Evolutionary conservation across 1,140 invertebrate species (phyloP).

Genomic region (Venturia canescens): DNA sequence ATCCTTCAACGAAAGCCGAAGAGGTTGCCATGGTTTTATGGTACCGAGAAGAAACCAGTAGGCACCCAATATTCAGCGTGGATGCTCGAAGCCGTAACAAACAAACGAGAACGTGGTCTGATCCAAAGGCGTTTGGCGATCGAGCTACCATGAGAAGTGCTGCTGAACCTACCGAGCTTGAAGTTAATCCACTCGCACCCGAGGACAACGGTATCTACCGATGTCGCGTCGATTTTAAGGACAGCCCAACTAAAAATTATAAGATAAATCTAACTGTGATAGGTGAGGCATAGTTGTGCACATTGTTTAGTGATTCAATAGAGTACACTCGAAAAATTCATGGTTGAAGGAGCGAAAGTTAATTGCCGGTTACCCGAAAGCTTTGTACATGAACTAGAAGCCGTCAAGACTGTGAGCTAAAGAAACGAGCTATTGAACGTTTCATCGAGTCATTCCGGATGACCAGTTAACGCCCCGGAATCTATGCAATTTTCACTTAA

Average conservation of each 20-base stretch:
- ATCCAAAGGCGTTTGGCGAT: constrained; percentile 82
- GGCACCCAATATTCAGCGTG: constrained; percentile 74
- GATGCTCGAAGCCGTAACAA: constrained; percentile 72
- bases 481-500: constrained; percentile 38
- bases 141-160: constrained; percentile 78
- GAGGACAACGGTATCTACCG: constrained; percentile 84
- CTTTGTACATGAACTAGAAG: not conserved
- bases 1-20: constrained; percentile 78
- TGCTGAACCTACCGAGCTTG: constrained; percentile 77
- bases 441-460: constrained; percentile 30
- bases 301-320: not conserved
- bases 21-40: constrained; percentile 83
- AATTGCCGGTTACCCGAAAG: not conserved
- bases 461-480: constrained; percentile 33
- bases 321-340: not conserved
- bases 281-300: constrained; percentile 78
- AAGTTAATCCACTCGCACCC: constrained; percentile 78
- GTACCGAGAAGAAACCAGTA: constrained; percentile 82
- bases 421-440: constrained; percentile 20
- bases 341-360: too few species aligned
- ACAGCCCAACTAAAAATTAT: constrained; percentile 84
- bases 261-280: constrained; percentile 86
- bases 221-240: constrained; percentile 86
- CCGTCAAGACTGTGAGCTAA: not conserved
- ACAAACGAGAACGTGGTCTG: constrained; percentile 79